Conservation (phyloP, 2,113 vertebrate genomes). For the Rhinichthys klamathensis region DNA sequence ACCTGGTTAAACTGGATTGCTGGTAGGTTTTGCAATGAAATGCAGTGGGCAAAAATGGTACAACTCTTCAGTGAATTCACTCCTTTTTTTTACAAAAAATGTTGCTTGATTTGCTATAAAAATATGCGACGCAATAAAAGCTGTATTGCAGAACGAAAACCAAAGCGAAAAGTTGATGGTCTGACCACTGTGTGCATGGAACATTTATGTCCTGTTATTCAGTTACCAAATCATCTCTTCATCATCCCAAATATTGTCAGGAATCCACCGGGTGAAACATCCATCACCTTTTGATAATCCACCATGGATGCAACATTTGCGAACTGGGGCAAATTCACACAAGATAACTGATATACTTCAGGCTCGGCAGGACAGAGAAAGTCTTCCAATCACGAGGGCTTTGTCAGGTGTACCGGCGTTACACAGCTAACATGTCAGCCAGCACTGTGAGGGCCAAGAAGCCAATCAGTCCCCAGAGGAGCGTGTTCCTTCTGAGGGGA, state of each 20-base stretch:
- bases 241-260: slow-evolving; percentile 18
- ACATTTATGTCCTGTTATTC: neutral
- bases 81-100: no score
- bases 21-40: neutral
- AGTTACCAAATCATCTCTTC: neutral
- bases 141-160: neutral
- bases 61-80: neutral
- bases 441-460: slow-evolving; percentile 63
- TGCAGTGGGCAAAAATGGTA: neutral
- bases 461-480: slow-evolving; percentile 75
- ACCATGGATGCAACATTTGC: neutral
- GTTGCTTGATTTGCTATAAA: neutral
- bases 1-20: neutral
- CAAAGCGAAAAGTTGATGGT: neutral
- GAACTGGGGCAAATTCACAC: slow-evolving; percentile 30
- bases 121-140: neutral
- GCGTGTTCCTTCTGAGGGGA: slow-evolving; percentile 56
- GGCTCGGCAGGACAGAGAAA: slow-evolving; percentile 42
- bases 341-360: slow-evolving; percentile 35
- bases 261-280: slow-evolving; percentile 4
- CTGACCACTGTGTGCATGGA: no score
- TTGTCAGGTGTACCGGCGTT: slow-evolving; percentile 67
- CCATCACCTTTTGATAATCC: slow-evolving; percentile 26
- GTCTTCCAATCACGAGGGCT: slow-evolving; percentile 70
- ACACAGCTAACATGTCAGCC: slow-evolving; percentile 71